Percentiles rank a stretch among this genome's conserved stretches.
phyloP scores from a whole-genome alignment of 1,140 invertebrate species.

The Parapsyche elsis region DNA sequence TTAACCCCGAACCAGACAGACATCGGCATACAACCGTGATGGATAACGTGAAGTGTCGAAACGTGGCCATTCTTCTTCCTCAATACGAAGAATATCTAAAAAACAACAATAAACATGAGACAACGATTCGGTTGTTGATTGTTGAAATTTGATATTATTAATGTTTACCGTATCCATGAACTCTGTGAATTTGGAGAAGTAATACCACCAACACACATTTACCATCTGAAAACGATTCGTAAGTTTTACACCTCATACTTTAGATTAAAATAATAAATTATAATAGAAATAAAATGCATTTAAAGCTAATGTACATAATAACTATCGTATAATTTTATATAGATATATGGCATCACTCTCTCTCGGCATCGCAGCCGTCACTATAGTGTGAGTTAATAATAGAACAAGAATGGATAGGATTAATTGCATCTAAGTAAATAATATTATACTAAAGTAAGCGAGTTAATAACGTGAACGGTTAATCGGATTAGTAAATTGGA shows the following conservation, averaged over 20 bases:
- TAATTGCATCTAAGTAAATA: no score
- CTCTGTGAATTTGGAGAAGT: conserved; percentile 95
- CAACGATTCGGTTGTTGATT: no score
- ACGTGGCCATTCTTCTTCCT: conserved; percentile 94
- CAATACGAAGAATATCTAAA: conserved; percentile 92
- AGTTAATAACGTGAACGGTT: no score
- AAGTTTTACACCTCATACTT: neutral
- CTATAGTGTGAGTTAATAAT: no score
- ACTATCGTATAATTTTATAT: neutral
- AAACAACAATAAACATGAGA: conserved; percentile 47
- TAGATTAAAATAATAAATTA: neutral
- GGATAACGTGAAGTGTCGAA: conserved; percentile 93
- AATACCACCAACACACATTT: conserved; percentile 96
- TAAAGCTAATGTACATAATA: neutral
- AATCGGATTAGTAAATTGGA: no score
- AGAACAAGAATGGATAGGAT: no score
- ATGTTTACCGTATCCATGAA: conserved; percentile 94
- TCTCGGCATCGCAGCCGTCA: neutral
- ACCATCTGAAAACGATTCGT: conserved; percentile 79
- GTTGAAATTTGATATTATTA: no score
- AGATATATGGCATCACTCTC: conserved; percentile 9
- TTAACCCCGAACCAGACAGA: conserved; percentile 97
- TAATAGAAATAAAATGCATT: neutral
- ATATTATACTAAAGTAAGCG: no score
- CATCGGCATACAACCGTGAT: conserved; percentile 96